Percentiles rank a stretch among this genome's conserved stretches.
Conservation (phyloP, 1,140 invertebrate genomes). For the Heliconius congener region DNA sequence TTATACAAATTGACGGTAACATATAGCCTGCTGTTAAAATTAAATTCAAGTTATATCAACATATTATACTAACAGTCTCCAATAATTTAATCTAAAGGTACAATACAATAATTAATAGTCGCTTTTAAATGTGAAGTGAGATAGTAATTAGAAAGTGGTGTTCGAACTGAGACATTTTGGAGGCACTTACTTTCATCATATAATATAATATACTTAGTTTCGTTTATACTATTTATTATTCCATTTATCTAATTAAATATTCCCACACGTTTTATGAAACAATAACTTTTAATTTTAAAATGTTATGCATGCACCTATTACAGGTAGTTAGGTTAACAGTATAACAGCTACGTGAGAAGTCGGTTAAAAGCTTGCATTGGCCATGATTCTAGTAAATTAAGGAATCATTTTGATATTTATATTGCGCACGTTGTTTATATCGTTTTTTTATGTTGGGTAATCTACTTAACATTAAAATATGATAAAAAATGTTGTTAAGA, state of each 20-base stretch:
- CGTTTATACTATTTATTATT: constrained; percentile 68
- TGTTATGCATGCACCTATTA: constrained; percentile 77
- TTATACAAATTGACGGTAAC: too few relatives aligned
- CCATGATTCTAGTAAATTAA: constrained; percentile 26
- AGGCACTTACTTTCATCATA: constrained; percentile 67
- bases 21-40: background rate
- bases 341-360: constrained; percentile 74
- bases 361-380: constrained; percentile 59
- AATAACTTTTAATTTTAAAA: constrained; percentile 80
- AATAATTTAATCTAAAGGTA: background rate
- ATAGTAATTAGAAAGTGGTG: constrained; percentile 22
- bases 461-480: constrained; percentile 12
- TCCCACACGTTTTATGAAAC: constrained; percentile 77
- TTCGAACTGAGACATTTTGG: constrained; percentile 13
- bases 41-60: background rate
- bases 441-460: background rate
- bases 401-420: background rate
- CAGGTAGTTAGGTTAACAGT: constrained; percentile 77
- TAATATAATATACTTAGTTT: constrained; percentile 51
- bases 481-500: constrained; percentile 13
- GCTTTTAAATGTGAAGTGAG: background rate
- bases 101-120: background rate
- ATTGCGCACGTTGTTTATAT: background rate
- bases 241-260: constrained; percentile 80
- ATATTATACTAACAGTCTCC: background rate